phyloP scores from a whole-genome alignment of 2,888 invertebrate species.

The Apoda limacodes region DNA sequence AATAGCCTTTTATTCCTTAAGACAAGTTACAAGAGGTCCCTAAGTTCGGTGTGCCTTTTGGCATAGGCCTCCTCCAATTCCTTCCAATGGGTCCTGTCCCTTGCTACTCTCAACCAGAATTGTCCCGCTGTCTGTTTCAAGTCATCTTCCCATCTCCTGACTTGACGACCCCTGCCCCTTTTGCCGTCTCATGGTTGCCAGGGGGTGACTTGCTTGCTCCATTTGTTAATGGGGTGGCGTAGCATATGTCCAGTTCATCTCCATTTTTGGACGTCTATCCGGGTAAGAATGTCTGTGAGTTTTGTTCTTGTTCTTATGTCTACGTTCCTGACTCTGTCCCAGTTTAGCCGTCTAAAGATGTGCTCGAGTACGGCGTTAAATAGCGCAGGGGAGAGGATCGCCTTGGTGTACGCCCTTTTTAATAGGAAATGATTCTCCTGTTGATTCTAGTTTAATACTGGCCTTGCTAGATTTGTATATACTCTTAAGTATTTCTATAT shows the following conservation, averaged over 20 bases:
- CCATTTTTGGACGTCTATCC: conserved; percentile 10
- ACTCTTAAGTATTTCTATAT: conserved; percentile 4
- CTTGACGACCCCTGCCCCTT: conserved; percentile 8
- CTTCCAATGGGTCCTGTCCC: conserved; percentile 10
- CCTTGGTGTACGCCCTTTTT: conserved; percentile 12
- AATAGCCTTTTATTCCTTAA: conserved; percentile 7
- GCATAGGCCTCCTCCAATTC: conserved; percentile 12
- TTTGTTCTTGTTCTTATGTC: conserved; percentile 11
- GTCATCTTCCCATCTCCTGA: conserved; percentile 2
- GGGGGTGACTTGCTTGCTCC: conserved; percentile 11
- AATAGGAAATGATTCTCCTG: conserved; percentile 7
- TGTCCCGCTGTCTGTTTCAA: conserved; percentile 1
- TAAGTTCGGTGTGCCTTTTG: conserved; percentile 11
- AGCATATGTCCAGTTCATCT: conserved; percentile 10
- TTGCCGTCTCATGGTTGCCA: conserved; percentile 10
- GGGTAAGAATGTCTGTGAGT: conserved; percentile 10
- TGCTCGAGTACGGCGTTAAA: conserved; percentile 3
- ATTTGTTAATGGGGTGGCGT: conserved; percentile 7
- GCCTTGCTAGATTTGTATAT: conserved; percentile 8
- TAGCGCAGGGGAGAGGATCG: conserved; percentile 7
- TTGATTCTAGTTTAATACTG: conserved; percentile 8
- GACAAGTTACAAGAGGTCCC: conserved; percentile 8
- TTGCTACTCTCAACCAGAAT: conserved; percentile 2
- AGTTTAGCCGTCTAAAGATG: conserved; percentile 6
- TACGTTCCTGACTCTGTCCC: conserved; percentile 9